Evolutionary conservation across 2,888 invertebrate species (phyloP), one percentile per base, ranked within the genome.

Genomic region (Drosophila ustulata): DNA sequence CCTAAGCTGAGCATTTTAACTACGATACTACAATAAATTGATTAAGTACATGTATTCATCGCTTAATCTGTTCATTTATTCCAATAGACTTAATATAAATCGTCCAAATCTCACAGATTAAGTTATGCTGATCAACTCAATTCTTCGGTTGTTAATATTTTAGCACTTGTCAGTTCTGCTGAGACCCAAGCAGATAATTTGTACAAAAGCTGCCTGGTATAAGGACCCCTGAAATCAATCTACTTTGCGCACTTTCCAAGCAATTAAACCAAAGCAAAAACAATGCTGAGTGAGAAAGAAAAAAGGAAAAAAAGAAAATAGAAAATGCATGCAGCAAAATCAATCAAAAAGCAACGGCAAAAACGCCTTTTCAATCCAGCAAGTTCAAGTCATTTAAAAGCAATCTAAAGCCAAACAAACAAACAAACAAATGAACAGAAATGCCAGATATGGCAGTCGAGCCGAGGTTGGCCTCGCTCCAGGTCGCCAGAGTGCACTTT

Each of bases 341-440:
- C 89, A 88, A 82, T 82, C 89, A 82, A 79, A 45, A 71, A 75
- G 56, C 61, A 73, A 71, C 66, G 53, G 26, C 56, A 50, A 64
- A 41, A 62, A 52, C 51, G 70, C 65, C 64, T 65, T 80, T 70
- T 82, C 45, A 65, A 59, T 49, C 56, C 57, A 55, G 64, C 75
- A 80, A 78, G 77, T 89, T 88, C 61, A 84, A 89, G 89, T 89
- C 75, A 83, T 83, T 83, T 89, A 84, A 89, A 83, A 83, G 83
- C 83, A 89, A 87, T 83, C 82, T 86, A 66, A 73, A 67, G 39
- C 34, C 64, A 69, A 68, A 77, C 75, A 77, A 79, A 73, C 75
- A 77, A 79, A 73, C 82, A 77, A 67, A 65, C 71, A 72, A 68
- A 71, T 64, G 43, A 50, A 53, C 43, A 58, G n/a, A 47, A 82